Percentiles rank a stretch among this genome's conserved stretches.
Conservation (phyloP, 2,113 vertebrate genomes). For the Nipponia nippon region DNA sequence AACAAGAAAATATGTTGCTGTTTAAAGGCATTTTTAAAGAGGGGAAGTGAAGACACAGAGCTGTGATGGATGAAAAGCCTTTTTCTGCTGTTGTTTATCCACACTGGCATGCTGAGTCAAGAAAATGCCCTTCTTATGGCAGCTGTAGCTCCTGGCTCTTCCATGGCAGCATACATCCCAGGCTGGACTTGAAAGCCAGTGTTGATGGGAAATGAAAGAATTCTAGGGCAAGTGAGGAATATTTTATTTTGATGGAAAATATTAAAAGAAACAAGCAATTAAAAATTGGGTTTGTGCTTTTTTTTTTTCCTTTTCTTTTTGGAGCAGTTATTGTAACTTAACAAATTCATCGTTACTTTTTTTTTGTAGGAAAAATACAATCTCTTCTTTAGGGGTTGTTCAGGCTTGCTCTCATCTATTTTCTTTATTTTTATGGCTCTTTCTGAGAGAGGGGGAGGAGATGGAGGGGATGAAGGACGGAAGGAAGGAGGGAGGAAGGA, state of each 20-base stretch:
- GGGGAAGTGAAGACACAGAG: background rate
- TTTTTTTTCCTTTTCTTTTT: background rate
- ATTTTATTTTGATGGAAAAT: background rate
- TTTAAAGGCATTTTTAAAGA: background rate
- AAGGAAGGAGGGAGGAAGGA: background rate
- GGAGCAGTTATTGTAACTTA: background rate
- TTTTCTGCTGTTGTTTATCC: background rate
- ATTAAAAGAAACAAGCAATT: background rate
- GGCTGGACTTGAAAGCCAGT: background rate
- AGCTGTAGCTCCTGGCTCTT: background rate
- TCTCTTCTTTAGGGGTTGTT: background rate
- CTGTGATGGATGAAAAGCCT: background rate
- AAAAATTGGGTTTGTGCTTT: background rate
- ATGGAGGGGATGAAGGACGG: background rate
- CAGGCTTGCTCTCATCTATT: background rate
- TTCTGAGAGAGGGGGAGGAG: background rate
- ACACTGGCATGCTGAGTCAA: background rate
- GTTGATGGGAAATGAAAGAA: background rate
- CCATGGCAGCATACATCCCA: background rate
- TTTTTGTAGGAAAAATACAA: background rate
- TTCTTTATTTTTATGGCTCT: background rate
- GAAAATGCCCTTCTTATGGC: background rate
- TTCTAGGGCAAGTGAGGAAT: background rate
- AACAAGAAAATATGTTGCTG: background rate
- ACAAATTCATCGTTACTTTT: background rate